These are phyloP conservation scores for Percopsis omiscomaycus DNA, from an alignment of 2,797 vertebrate species.

Conservation along the genomic window DNA sequence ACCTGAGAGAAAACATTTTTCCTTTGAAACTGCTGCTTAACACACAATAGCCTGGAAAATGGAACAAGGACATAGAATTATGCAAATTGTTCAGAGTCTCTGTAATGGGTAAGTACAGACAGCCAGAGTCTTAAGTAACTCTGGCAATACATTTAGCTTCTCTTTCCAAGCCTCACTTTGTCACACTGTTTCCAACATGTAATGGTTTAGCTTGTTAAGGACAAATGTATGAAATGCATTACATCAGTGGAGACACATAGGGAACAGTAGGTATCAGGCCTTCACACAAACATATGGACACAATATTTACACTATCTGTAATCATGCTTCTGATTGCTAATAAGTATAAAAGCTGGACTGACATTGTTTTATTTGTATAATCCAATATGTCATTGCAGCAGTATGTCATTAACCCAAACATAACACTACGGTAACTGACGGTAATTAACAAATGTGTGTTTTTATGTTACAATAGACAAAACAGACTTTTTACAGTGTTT, in stretches of 20 bases:
- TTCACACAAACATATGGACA: slow-evolving; percentile 9
- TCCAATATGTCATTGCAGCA: too few relatives aligned
- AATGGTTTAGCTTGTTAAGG: slow-evolving; percentile 39
- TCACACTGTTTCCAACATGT: slow-evolving; percentile 48
- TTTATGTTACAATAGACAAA: too few relatives aligned
- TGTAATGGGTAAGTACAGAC: slow-evolving; percentile 42
- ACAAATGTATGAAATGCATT: slow-evolving; percentile 22
- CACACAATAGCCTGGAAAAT: slow-evolving; percentile 71
- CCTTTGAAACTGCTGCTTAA: slow-evolving; percentile 53
- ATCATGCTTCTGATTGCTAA: slow-evolving; percentile 72
- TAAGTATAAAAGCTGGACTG: slow-evolving; percentile 61
- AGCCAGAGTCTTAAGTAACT: slow-evolving; percentile 48
- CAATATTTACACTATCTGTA: slow-evolving; percentile 40
- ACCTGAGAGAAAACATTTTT: slow-evolving; percentile 64
- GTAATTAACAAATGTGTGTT: too few relatives aligned
- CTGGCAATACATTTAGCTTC: slow-evolving; percentile 28
- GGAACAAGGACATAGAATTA: slow-evolving; percentile 58
- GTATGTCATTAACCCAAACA: too few relatives aligned
- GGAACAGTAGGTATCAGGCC: slow-evolving; percentile 45
- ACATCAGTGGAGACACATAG: slow-evolving; percentile 34
- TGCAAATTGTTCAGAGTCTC: slow-evolving; percentile 60
- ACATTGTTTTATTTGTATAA: too few relatives aligned
- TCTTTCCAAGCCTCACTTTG: slow-evolving; percentile 42
- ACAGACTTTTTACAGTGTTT: too few relatives aligned
- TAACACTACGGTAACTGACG: too few relatives aligned